A percentile compares a stretch with the other conserved stretches of the same genome.
phyloP scores from a whole-genome alignment of 2,888 invertebrate species.

The Dyspetes luteomarginatus region DNA sequence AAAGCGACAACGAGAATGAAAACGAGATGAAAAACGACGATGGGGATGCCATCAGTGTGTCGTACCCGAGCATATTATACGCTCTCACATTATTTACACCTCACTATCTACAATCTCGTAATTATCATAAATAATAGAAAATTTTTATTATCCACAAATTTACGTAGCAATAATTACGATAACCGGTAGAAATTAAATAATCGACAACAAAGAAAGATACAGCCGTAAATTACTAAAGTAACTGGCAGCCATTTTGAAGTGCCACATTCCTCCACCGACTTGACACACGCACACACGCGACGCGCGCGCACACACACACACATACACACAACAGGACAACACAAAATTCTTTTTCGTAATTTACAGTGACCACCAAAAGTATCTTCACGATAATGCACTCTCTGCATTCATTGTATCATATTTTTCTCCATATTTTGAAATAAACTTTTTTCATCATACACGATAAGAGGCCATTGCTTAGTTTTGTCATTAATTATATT shows the following conservation, averaged over 20 bases:
- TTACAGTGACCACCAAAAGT: constrained; percentile 69
- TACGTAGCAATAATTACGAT: constrained; percentile 48
- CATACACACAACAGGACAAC: too few species aligned
- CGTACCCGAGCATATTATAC: constrained; percentile 79
- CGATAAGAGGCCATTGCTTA: neutral
- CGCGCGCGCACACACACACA: neutral
- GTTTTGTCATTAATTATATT: constrained; percentile 30
- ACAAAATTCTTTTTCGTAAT: constrained; percentile 79
- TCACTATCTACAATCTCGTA: constrained; percentile 39
- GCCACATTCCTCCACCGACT: constrained; percentile 87
- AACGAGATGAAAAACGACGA: constrained; percentile 43
- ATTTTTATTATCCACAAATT: constrained; percentile 68
- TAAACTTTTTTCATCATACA: neutral
- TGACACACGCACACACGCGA: constrained; percentile 72
- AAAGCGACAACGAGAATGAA: constrained; percentile 60
- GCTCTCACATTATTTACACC: constrained; percentile 72
- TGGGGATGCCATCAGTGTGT: constrained; percentile 69
- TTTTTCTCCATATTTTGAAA: constrained; percentile 3
- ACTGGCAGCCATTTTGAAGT: constrained; percentile 90
- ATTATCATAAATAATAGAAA: constrained; percentile 52
- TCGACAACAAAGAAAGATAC: constrained; percentile 83
- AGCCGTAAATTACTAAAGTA: constrained; percentile 83
- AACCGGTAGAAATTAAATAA: constrained; percentile 72
- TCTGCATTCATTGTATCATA: constrained; percentile 7
- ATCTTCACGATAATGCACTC: constrained; percentile 35